These are phyloP conservation scores for Sceloporus tristichus DNA, from an alignment of 2,113 vertebrate species.

Conservation along the genomic window DNA sequence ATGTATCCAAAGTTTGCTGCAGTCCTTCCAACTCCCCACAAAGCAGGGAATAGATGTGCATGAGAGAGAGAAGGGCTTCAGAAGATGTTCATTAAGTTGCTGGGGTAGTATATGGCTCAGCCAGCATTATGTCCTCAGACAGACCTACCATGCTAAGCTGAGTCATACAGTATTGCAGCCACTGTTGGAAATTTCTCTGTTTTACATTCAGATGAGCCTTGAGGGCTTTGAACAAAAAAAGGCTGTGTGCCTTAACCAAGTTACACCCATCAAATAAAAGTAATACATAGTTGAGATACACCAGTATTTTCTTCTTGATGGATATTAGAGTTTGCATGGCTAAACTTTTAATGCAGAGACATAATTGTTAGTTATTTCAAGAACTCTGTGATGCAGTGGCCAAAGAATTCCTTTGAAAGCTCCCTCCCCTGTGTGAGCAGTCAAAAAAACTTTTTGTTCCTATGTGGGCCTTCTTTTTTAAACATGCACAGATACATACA, in stretches of 20 bases:
- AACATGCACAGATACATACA: neutral
- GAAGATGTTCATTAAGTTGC: too few species aligned
- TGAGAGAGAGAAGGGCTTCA: too few species aligned
- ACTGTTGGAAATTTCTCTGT: neutral
- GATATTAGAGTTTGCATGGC: neutral
- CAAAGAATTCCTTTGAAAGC: neutral
- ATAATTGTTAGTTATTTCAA: conserved; percentile 9
- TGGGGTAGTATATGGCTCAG: too few species aligned
- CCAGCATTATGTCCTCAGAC: too few species aligned
- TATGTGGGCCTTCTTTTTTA: conserved; percentile 6
- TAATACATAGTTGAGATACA: neutral
- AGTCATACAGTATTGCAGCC: too few species aligned
- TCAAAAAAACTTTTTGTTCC: neutral
- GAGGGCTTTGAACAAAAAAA: neutral
- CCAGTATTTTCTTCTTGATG: neutral
- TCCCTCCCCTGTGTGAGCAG: neutral
- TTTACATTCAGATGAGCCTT: neutral
- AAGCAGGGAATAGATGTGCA: too few species aligned
- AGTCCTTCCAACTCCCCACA: too few species aligned
- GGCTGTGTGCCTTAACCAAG: neutral
- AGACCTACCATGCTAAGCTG: too few species aligned
- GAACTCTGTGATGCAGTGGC: neutral
- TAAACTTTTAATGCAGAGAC: neutral
- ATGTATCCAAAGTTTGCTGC: too few species aligned
- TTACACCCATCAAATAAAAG: neutral